phyloP scores from a whole-genome alignment of 2,113 vertebrate species.

The Laterallus jamaicensis region DNA sequence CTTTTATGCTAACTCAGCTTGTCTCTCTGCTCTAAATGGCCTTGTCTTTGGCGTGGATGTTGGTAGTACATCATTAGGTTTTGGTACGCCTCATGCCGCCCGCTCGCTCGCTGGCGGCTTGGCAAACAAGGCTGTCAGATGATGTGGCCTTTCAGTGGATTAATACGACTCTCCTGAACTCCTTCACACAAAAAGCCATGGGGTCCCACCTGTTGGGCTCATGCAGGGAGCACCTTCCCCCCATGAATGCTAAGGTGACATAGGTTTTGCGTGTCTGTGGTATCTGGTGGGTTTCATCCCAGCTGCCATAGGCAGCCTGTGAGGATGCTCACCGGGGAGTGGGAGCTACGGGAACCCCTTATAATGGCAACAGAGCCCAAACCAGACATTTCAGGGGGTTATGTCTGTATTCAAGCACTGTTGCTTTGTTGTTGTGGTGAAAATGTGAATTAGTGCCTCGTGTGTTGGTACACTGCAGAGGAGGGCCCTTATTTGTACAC shows the following conservation, averaged over 20 bases:
- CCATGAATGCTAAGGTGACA: background rate
- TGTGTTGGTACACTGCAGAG: background rate
- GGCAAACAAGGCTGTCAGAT: background rate
- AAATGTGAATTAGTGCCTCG: background rate
- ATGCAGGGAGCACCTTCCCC: accelerated
- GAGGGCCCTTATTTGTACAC: too few relatives aligned
- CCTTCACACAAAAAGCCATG: background rate
- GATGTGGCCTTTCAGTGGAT: accelerated
- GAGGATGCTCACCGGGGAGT: accelerated
- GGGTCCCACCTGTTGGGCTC: background rate
- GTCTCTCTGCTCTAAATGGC: conserved; percentile 45
- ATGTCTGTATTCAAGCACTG: background rate
- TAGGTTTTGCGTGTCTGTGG: background rate
- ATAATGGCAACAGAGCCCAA: accelerated
- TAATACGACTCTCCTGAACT: background rate
- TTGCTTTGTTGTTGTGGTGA: background rate
- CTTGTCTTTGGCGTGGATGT: conserved; percentile 34
- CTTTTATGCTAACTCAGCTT: conserved; percentile 60
- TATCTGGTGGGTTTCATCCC: background rate
- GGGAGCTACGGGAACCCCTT: accelerated
- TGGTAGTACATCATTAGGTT: conserved; percentile 40
- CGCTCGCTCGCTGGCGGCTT: background rate
- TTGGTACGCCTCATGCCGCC: background rate
- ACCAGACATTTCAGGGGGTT: background rate
- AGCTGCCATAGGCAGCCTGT: accelerated